Percentiles rank a stretch among this genome's conserved stretches.
Conservation (phyloP, 2,888 invertebrate genomes). For the Synergus laeviventris region DNA sequence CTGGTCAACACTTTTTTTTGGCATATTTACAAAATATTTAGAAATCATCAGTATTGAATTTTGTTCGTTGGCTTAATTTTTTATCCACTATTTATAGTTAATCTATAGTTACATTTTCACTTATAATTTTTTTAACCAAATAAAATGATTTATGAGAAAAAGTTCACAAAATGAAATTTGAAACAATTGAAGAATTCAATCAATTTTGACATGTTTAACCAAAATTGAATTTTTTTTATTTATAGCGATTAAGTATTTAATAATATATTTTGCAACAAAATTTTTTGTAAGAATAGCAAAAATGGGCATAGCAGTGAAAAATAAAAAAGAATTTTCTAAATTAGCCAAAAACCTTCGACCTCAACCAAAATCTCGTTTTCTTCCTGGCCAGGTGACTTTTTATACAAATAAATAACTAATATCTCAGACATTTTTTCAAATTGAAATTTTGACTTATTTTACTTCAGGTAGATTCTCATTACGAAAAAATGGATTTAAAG, state of each 20-base stretch:
- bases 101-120: not conserved
- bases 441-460: not conserved
- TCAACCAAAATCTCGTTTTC: conserved; percentile 51
- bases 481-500: conserved; percentile 45
- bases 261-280: not conserved
- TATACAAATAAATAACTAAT: not conserved
- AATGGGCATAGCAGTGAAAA: conserved; percentile 29
- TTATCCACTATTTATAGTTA: not conserved
- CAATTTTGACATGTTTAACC: not conserved
- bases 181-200: conserved; percentile 13
- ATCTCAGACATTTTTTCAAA: not conserved
- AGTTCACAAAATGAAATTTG: not conserved
- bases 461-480: not conserved
- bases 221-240: not conserved
- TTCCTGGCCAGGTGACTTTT: conserved; percentile 51
- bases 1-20: not conserved
- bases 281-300: not conserved
- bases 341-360: conserved; percentile 42
- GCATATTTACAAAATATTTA: not conserved
- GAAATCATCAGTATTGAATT: not conserved
- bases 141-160: not conserved
- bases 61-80: not conserved
- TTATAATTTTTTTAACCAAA: not conserved
- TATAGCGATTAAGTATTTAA: not conserved
- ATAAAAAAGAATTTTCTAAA: conserved; percentile 20